Evolutionary conservation across 2,888 invertebrate genomes (phyloP), one percentile per base, ranked within the genome.

Genomic region (Endotricha flammealis): DNA sequence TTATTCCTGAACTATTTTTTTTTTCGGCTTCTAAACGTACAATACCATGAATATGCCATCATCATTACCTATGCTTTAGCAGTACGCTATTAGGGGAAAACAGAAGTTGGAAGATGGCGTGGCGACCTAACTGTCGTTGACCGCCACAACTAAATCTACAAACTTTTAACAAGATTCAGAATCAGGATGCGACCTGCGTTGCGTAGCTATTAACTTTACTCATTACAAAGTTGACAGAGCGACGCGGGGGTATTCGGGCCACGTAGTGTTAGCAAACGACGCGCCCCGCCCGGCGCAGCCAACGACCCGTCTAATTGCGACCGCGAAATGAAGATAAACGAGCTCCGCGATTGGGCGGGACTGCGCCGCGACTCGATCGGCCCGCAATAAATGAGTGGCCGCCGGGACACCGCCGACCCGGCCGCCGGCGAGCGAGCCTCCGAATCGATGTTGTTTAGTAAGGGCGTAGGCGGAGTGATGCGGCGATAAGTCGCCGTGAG

Each of bases 221-320:
- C 85, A 86, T 86, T 86, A 86, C 78, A 75, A 86, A 85, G 85
- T 86, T 82, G 83, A 82, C 81, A 79, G 77, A 72, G 75, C 68
- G 72, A 62, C 64, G 65, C 54, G 50, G 52, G 62, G 64, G 67
- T 85, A 85, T 85, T 81, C 85, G 65, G 64, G 65, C 80, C 83
- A 82, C 83, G 85, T 82, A 77, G 67, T 60, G 59, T 47, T 51
- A 55, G 60, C 60, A 59, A 46, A 51, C 46, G 48, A 32, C 48
- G 44, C 42, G 44, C 46, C 46, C 47, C 50, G 53, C 60, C 58
- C 56, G 62, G 58, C 78, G 85, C 87, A 87, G 83, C 86, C 90
- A 89, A 89, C 90, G 89, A 89, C 87, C 90, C 90, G 88, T 90
- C 90, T 90, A 90, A 90, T 90, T 90, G 90, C 86, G 88, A 86